Conservation (phyloP, 1,140 invertebrate genomes). For the Lordiphosa mommai region DNA sequence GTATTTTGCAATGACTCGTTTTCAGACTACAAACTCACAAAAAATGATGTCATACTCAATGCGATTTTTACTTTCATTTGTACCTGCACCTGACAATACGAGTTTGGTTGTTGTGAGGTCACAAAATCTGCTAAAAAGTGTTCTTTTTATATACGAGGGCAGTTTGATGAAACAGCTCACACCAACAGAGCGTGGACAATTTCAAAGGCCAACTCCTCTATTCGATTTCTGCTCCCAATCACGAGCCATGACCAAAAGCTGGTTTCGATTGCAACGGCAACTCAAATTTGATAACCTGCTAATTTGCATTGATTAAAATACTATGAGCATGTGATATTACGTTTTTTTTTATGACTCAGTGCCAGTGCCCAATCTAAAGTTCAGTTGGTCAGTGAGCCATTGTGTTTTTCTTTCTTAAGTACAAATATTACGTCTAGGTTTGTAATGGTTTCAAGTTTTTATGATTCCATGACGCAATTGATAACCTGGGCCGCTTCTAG, state of each 20-base stretch:
- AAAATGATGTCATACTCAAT: constrained; percentile 70
- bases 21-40: constrained; percentile 36
- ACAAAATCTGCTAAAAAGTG: neutral
- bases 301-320: constrained; percentile 55
- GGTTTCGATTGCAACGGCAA: constrained; percentile 16
- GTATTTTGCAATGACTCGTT: constrained; percentile 36
- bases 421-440: constrained; percentile 26
- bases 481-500: constrained; percentile 31
- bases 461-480: constrained; percentile 50
- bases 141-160: constrained; percentile 3
- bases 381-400: constrained; percentile 29
- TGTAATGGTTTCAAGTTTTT: constrained; percentile 1
- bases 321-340: constrained; percentile 41
- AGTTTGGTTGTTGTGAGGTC: constrained; percentile 10
- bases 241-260: constrained; percentile 24
- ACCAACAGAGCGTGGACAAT: constrained; percentile 51
- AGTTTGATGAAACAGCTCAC: constrained; percentile 27
- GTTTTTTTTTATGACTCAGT: constrained; percentile 39
- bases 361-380: constrained; percentile 15
- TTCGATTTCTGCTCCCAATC: constrained; percentile 29
- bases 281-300: constrained; percentile 35
- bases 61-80: constrained; percentile 72
- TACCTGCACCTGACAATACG: constrained; percentile 23
- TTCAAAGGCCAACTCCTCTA: constrained; percentile 40
- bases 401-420: constrained; percentile 18